Evolutionary conservation across 2,888 invertebrate species (phyloP).

Genomic region (Arge pagana): DNA sequence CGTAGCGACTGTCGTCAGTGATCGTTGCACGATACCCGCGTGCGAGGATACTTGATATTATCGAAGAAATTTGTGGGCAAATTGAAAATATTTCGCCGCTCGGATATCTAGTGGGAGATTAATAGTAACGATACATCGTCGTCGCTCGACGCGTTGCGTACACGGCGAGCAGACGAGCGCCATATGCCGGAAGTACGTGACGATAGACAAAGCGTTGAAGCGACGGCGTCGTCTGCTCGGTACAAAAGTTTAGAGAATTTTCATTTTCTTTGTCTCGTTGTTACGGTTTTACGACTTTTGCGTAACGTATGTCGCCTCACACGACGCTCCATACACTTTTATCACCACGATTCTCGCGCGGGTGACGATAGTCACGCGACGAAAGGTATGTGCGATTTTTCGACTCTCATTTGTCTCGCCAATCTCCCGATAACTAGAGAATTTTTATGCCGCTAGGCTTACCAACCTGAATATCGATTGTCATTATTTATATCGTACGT

Average conservation of each 20-base stretch:
- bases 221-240: slow-evolving; percentile 22
- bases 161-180: slow-evolving; percentile 16
- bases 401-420: neutral
- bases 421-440: slow-evolving; percentile 25
- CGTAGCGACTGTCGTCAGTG: neutral
- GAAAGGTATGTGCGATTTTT: neutral
- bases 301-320: no score
- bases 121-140: slow-evolving; percentile 9
- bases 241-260: slow-evolving; percentile 31
- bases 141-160: neutral
- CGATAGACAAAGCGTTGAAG: slow-evolving; percentile 2
- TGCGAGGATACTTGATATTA: neutral
- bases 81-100: neutral
- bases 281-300: no score
- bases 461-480: slow-evolving; percentile 55
- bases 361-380: no score
- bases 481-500: slow-evolving; percentile 59
- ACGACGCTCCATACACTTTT: no score
- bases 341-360: no score
- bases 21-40: neutral
- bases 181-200: slow-evolving; percentile 16
- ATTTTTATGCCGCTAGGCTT: slow-evolving; percentile 38
- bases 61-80: neutral
- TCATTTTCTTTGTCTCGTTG: neutral
- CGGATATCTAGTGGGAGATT: slow-evolving; percentile 5